Conservation (phyloP, 1,140 invertebrate genomes). For the Caenorhabditis remanei region DNA sequence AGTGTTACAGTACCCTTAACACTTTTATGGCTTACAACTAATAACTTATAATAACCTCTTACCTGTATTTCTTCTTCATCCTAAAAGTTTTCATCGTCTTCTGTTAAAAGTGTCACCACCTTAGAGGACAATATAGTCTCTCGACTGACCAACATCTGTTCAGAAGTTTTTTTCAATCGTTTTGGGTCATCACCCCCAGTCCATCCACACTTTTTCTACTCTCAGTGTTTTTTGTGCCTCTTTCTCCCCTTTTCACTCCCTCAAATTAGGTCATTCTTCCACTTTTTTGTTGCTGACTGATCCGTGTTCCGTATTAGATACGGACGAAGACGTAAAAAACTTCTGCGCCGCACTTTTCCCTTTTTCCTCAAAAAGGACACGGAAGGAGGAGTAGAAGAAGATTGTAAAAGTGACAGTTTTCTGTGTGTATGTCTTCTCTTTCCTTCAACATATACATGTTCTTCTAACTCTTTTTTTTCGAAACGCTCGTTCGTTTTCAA, state of each 20-base stretch:
- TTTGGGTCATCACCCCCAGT: conserved; percentile 50
- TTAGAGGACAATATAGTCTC: background rate
- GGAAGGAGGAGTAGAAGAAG: background rate
- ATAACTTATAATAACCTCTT: background rate
- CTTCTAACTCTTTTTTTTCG: background rate
- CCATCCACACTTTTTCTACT: conserved; percentile 16
- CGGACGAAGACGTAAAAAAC: conserved; percentile 18
- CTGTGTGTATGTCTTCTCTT: background rate
- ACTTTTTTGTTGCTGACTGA: background rate
- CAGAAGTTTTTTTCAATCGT: conserved; percentile 30
- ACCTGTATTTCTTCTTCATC: background rate
- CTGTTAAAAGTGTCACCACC: background rate
- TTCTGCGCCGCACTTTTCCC: conserved; percentile 28
- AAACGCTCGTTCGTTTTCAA: conserved; percentile 40
- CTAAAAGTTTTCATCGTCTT: background rate
- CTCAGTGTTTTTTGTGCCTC: conserved; percentile 1
- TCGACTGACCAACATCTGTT: conserved; percentile 3
- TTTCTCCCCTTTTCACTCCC: background rate
- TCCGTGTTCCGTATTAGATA: conserved; percentile 33
- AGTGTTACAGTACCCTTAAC: too few species aligned
- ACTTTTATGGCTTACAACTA: too few species aligned
- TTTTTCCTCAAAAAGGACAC: conserved; percentile 11
- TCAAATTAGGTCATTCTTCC: conserved; percentile 42
- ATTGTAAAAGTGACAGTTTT: conserved; percentile 54
- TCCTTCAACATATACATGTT: background rate